Evolutionary conservation across 2,888 invertebrate species (phyloP), one percentile per base, ranked within the genome.

Genomic region (Lordiphosa andalusiaca): DNA sequence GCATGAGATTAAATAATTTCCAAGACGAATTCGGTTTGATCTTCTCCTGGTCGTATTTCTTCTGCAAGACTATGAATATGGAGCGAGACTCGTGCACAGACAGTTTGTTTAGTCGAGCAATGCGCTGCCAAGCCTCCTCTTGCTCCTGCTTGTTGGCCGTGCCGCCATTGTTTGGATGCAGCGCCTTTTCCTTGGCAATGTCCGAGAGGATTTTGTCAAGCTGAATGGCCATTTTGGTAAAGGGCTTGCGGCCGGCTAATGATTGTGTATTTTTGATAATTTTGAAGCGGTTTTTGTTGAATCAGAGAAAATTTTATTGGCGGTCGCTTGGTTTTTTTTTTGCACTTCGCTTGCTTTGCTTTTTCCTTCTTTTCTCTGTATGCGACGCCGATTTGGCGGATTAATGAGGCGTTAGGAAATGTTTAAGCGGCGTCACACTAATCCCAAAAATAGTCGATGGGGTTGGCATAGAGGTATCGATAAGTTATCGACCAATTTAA

Each of bases 1-100:
- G 84, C 88, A 88, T 88, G 9, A 88, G 58, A 16, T 80, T 73
- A 41, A 85, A 88, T 12, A 89, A 56, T 41, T 89, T 88, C 89
- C 89, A 89, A 2, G 85, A 74, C 2, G 89, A 87, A 4, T 81
- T 77, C 0, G 83, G 78, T 48, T 89, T 89, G 0, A 76, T 23
- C 41, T 86, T 87, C 57, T 89, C 89, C 59, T 88, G 87, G 4
- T 88, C 88, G 42, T 87, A 89, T 70, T 89, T 89, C 53, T 89
- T 89, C 25, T 87, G 88, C 37, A 89, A 65, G 19, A 89, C 89
- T 48, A 88, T 89, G 42, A 88, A 89, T 64, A 89, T 89, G 10
- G 89, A 88, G 42, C 88, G 88, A 4, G 88, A 86, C 57, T 89
- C 89, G 51, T 88, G 86, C 21, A 87, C 88, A 2, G 89, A 87